Base-by-base conservation (phyloP, 2,888 invertebrate species). In the Diogma glabrata region DNA sequence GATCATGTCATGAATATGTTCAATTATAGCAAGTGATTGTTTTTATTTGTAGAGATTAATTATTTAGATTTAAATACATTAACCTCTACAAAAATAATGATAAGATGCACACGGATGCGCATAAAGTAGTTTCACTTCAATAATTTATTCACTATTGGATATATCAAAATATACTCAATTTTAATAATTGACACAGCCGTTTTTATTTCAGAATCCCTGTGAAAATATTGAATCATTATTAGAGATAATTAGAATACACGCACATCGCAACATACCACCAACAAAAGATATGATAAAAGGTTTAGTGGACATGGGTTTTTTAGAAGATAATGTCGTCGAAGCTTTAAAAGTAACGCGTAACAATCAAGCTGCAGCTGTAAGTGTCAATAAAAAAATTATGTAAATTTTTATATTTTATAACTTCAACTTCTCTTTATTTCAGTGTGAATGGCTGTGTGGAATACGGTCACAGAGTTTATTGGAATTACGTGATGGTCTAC, bases 321-420 rank as follows among this genome's bases (percentile, higher is more conserved):
- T 72, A 7, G 75, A 78, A 57, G 67, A 72, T 5, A 74, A 77
- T 52, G 71, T 73, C 26, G 63, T 76, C 10, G 73, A 77, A 59
- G 81, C 82, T 12, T 69, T 84, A 8, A 71, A 77, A 60, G 69
- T 75, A 45, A 77, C 78, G 24, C 76, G 78, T 58, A 84, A 84
- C 61, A 76, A 78, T 61, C 76, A 78, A 58, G 74, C 76, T 33
- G 75, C 77, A 54, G 81, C 82, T 33, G 48, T 48, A 30, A 30
- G 48, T 48, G 8, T 14, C n/a, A n/a, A n/a, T n/a, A n/a, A n/a
- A n/a, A 17, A 5, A 36, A 36, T 36, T 10, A 38, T 38, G 16
- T 14, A 49, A 7, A 51, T 52, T 51, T 59, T 61, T 9, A 40
- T 9, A 40, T 20, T 19, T 40, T 19, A 12, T 36, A 36, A 7